Conservation (phyloP, 1,140 invertebrate species). For the Drosophila ambigua region DNA sequence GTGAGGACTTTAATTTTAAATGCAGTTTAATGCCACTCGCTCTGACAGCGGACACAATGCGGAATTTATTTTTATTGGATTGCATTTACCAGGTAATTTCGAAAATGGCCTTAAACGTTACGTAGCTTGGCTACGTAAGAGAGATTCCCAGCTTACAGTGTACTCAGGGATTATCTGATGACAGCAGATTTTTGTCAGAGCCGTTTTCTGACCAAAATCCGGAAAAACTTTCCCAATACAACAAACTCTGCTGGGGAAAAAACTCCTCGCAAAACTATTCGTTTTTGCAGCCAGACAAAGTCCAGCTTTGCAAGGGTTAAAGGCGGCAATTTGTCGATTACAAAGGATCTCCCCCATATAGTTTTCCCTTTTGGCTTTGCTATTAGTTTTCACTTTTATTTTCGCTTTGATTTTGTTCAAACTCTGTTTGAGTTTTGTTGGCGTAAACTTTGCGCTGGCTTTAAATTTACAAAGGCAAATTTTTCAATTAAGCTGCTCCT, state of each 20-base stretch:
- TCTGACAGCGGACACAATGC: slow-evolving; percentile 49
- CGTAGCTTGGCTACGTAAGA: neutral
- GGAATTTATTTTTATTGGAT: slow-evolving; percentile 59
- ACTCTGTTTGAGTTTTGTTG: slow-evolving; percentile 20
- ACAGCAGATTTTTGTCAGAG: slow-evolving; percentile 7
- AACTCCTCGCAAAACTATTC: slow-evolving; percentile 50
- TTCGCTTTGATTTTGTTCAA: no score
- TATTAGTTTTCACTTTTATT: neutral
- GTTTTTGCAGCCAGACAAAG: slow-evolving; percentile 31
- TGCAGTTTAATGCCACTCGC: slow-evolving; percentile 72
- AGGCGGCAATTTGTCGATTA: slow-evolving; percentile 68
- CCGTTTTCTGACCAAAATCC: neutral
- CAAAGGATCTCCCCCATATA: slow-evolving; percentile 26
- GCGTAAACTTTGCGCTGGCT: slow-evolving; percentile 35
- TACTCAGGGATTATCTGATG: slow-evolving; percentile 3
- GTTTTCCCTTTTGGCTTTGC: slow-evolving; percentile 10
- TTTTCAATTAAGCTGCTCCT: slow-evolving; percentile 31
- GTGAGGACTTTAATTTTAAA: slow-evolving; percentile 52
- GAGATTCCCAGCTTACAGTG: neutral
- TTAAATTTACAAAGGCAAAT: slow-evolving; percentile 51
- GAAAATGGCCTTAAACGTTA: slow-evolving; percentile 8
- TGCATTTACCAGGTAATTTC: slow-evolving; percentile 23
- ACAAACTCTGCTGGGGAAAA: slow-evolving; percentile 12
- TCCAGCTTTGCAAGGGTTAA: slow-evolving; percentile 34
- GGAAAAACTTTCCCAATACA: slow-evolving; percentile 26